These are phyloP conservation scores for Paramormyrops hopkinsi DNA, from an alignment of 2,797 vertebrate genomes.

Conservation along the genomic window DNA sequence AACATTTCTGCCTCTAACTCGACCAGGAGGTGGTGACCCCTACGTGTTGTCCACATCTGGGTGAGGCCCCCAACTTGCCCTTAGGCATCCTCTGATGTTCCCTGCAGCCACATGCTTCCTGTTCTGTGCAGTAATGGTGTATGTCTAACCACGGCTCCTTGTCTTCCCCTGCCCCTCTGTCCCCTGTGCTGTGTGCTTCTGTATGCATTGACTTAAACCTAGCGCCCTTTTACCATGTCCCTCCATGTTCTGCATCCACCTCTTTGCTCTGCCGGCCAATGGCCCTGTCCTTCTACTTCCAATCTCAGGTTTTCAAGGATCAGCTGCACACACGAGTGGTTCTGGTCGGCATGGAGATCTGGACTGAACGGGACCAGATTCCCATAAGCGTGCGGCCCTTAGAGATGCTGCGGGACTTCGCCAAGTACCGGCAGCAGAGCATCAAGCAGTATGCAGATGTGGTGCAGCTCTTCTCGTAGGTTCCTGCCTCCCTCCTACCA, in stretches of 20 bases:
- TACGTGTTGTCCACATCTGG: not conserved
- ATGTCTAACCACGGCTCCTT: not conserved
- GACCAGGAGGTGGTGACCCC: not conserved
- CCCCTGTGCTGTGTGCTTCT: not conserved
- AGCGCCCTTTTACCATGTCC: not conserved
- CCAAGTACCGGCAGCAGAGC: constrained; percentile 83
- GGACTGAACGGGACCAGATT: constrained; percentile 89
- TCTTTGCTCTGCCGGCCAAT: not conserved
- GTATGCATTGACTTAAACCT: not conserved
- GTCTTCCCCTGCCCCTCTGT: not conserved
- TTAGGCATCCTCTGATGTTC: not conserved
- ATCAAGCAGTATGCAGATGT: constrained; percentile 83
- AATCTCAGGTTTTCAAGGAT: constrained; percentile 89
- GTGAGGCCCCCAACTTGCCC: not conserved
- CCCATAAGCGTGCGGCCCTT: constrained; percentile 76
- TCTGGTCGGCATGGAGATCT: constrained; percentile 89
- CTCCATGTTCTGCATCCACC: not conserved
- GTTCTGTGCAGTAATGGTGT: not conserved
- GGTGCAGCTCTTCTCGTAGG: constrained; percentile 92
- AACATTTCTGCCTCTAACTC: constrained; percentile 15
- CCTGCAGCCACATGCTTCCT: not conserved
- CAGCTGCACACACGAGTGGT: constrained; percentile 93
- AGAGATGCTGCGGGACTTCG: constrained; percentile 86
- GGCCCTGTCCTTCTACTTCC: not conserved
- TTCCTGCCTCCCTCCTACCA: constrained; percentile 34